These are phyloP conservation scores for Pseudochirops cupreus DNA, from an alignment of 2,797 vertebrate genomes.

Conservation along the genomic window DNA sequence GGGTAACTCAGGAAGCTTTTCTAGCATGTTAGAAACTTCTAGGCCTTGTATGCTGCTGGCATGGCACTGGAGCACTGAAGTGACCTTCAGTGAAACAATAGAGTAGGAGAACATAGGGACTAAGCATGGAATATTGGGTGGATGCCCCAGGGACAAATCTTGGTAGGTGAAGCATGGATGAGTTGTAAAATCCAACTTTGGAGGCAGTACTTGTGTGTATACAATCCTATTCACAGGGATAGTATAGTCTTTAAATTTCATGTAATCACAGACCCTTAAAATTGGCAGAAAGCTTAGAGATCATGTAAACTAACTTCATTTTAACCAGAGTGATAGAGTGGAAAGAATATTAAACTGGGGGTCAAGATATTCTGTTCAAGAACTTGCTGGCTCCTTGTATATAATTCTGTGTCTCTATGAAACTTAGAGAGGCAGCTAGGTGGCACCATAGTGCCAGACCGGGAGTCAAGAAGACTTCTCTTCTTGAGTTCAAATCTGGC, in stretches of 20 bases:
- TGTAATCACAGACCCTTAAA: background rate
- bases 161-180: background rate
- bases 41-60: background rate
- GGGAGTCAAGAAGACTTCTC: background rate
- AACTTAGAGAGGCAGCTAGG: background rate
- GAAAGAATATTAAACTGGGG: background rate
- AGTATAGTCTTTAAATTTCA: background rate
- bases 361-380: background rate
- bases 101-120: background rate
- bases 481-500: background rate
- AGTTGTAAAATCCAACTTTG: background rate
- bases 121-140: background rate
- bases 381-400: background rate
- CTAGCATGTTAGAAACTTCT: background rate
- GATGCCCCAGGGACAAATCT: background rate
- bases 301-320: background rate
- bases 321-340: background rate
- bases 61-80: background rate
- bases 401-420: background rate
- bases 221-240: background rate
- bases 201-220: background rate
- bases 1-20: background rate
- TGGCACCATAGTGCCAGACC: background rate
- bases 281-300: background rate
- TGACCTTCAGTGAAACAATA: background rate